Evolutionary conservation across 2,888 invertebrate genomes (phyloP).

Genomic region (Brachylomia viminalis): DNA sequence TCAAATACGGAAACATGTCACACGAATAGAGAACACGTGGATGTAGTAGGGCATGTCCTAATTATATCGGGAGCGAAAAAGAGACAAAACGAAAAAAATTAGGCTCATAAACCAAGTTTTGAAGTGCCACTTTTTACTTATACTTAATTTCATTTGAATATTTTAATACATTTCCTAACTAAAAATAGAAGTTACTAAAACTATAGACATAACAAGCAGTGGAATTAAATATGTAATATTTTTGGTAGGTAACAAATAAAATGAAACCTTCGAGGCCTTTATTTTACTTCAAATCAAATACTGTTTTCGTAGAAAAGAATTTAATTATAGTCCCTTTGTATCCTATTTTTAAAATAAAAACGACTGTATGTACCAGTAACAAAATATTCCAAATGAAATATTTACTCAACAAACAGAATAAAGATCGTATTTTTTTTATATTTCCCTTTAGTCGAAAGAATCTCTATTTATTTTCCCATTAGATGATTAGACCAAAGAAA

Average conservation of each 20-base stretch:
- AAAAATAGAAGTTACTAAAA: not conserved
- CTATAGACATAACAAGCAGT: not conserved
- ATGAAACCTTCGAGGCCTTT: not conserved
- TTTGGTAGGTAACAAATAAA: not conserved
- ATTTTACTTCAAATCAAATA: constrained; percentile 2
- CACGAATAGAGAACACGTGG: too few relatives aligned
- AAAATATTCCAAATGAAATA: constrained; percentile 18
- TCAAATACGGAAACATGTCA: too few relatives aligned
- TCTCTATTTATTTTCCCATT: not conserved
- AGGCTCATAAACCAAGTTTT: too few relatives aligned
- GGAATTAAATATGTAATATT: not conserved
- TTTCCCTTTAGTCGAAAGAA: not conserved
- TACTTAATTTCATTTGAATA: not conserved
- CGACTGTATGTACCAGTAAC: too few relatives aligned
- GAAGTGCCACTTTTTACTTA: too few relatives aligned
- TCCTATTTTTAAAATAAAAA: not conserved
- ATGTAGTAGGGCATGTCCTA: too few relatives aligned
- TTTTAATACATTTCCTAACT: not conserved
- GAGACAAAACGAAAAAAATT: too few relatives aligned
- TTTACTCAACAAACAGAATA: not conserved
- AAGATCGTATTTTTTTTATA: not conserved
- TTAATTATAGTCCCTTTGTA: not conserved
- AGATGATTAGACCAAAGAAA: not conserved
- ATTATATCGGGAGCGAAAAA: too few relatives aligned
- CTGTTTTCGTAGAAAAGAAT: not conserved